Evolutionary conservation across 2,888 invertebrate species (phyloP).

Genomic region (Pristionchus maxplancki): DNA sequence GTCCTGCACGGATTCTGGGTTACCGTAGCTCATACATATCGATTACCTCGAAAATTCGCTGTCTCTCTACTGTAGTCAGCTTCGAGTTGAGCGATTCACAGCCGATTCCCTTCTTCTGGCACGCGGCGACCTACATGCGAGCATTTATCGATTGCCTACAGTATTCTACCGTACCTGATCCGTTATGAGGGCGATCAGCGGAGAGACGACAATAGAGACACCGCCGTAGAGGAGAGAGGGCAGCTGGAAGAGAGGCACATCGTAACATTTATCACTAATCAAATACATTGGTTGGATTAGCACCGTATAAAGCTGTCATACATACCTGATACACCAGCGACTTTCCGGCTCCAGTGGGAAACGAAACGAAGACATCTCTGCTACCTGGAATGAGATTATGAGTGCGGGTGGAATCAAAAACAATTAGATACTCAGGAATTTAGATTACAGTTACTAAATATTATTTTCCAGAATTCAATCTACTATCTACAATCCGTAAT

Average conservation of each 20-base stretch:
- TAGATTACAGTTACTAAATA: background rate
- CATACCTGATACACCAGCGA: conserved; percentile 93
- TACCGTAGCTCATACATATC: conserved; percentile 18
- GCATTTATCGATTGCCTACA: background rate
- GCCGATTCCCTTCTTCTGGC: conserved; percentile 86
- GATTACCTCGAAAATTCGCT: conserved; percentile 83
- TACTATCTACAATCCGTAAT: background rate
- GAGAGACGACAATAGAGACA: conserved; percentile 94
- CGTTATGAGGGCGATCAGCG: conserved; percentile 92
- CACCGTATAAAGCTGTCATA: background rate
- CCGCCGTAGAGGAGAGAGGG: conserved; percentile 89
- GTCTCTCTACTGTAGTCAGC: conserved; percentile 86
- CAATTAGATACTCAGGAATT: background rate
- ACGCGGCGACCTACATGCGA: conserved; percentile 87
- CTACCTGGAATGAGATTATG: background rate
- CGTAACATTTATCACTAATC: background rate
- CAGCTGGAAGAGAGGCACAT: conserved; percentile 82
- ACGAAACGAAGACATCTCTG: conserved; percentile 92
- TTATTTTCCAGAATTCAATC: background rate
- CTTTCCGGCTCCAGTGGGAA: conserved; percentile 98
- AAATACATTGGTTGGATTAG: too few relatives aligned
- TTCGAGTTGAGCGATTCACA: conserved; percentile 95
- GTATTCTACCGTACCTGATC: conserved; percentile 81
- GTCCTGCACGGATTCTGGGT: conserved; percentile 61
- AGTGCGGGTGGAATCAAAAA: background rate